Evolutionary conservation across 2,113 vertebrate genomes (phyloP).

Genomic region (Ictalurus punctatus): DNA sequence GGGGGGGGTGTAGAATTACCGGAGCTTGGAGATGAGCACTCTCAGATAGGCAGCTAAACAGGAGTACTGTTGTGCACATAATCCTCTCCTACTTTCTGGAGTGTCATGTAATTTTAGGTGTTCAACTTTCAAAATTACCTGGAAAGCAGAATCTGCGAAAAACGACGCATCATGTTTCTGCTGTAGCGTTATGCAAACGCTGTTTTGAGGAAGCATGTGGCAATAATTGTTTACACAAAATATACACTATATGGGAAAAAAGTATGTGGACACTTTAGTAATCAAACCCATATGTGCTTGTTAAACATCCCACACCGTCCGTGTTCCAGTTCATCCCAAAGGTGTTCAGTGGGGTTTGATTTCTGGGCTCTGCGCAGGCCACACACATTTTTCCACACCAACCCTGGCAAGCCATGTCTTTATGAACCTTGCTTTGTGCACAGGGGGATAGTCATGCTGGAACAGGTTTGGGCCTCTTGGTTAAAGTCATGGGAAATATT

Average conservation of each 20-base stretch:
- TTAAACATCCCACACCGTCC: background rate
- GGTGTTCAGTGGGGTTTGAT: too few species aligned
- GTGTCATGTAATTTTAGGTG: background rate
- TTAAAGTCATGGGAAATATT: too few species aligned
- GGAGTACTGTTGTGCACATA: constrained; percentile 13
- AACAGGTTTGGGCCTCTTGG: too few species aligned
- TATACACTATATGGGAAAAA: background rate
- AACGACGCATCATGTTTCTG: background rate
- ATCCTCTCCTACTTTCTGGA: background rate
- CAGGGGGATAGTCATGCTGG: too few species aligned
- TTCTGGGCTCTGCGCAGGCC: too few species aligned
- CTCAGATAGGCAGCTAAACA: background rate
- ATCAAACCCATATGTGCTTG: background rate
- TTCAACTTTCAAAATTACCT: background rate
- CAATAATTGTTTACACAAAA: background rate
- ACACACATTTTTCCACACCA: too few species aligned
- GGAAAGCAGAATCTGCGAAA: background rate
- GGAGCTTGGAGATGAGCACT: constrained; percentile 15
- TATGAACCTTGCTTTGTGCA: too few species aligned
- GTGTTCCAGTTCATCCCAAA: too few species aligned
- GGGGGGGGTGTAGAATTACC: constrained; percentile 14
- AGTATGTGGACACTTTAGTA: background rate
- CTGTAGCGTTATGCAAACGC: background rate
- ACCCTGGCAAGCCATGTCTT: too few species aligned
- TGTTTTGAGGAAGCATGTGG: background rate